Conservation (phyloP, 2,113 vertebrate genomes). For the Pteronura brasiliensis region DNA sequence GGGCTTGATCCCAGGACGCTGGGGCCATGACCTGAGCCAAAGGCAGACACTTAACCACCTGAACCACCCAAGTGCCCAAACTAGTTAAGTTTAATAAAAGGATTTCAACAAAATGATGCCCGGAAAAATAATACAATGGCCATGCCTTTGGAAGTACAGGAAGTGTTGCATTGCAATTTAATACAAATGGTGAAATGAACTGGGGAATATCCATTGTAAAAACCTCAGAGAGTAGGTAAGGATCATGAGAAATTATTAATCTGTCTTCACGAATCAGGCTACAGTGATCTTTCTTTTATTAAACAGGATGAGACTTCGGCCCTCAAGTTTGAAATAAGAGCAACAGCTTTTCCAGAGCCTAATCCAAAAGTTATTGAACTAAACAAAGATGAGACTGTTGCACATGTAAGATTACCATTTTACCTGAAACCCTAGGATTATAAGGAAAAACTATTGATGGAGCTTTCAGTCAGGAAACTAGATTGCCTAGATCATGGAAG, state of each 20-base stretch:
- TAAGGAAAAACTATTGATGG: not conserved
- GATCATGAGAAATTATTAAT: not conserved
- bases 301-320: conserved; percentile 88
- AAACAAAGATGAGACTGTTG: conserved; percentile 74
- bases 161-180: not conserved
- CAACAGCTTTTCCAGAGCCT: conserved; percentile 82
- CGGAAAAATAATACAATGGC: not conserved
- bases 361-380: conserved; percentile 84
- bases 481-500: not conserved
- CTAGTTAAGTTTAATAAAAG: not conserved
- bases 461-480: not conserved
- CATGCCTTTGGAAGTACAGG: not conserved
- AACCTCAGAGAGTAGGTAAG: not conserved
- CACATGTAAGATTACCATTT: conserved; percentile 82
- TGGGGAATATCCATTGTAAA: not conserved
- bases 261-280: not conserved
- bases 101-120: not conserved
- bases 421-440: not conserved
- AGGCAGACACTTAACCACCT: not conserved
- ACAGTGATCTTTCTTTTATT: not conserved
- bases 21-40: too few relatives aligned
- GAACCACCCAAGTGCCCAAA: not conserved
- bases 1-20: too few relatives aligned
- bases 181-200: not conserved
- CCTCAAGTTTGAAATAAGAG: conserved; percentile 86